A percentile compares a stretch with the other conserved stretches of the same genome.
These are phyloP conservation scores for Delichon dasypus DNA, from an alignment of 2,797 vertebrate genomes.

Conservation along the genomic window DNA sequence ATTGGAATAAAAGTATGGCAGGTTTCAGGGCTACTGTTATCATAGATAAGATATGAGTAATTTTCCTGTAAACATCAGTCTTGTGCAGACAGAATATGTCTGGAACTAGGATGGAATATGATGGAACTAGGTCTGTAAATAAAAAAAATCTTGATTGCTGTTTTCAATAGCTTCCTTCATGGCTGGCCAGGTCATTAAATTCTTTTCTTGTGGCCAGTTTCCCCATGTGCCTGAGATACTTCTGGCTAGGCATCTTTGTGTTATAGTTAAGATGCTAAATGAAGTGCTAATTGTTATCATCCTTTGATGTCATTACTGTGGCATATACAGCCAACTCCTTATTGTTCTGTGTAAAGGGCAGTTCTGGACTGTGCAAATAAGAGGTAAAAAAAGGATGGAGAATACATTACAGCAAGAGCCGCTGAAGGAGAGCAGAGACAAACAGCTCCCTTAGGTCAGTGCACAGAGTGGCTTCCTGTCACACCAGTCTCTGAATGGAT, in stretches of 20 bases:
- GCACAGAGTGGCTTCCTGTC: not conserved
- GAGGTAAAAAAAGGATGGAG: not conserved
- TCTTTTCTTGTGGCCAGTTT: constrained; percentile 44
- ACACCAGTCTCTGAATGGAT: not conserved
- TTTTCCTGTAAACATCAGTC: not conserved
- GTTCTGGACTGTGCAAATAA: not conserved
- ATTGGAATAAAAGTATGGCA: not conserved
- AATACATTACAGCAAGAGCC: not conserved
- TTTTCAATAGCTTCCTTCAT: constrained; percentile 23
- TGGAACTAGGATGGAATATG: too few relatives aligned
- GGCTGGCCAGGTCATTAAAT: constrained; percentile 18
- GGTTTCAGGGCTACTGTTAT: not conserved
- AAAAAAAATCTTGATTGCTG: not conserved
- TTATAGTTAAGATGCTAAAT: constrained; percentile 36
- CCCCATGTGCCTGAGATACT: constrained; percentile 20
- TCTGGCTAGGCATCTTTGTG: constrained; percentile 18
- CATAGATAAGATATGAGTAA: not conserved
- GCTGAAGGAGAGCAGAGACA: not conserved
- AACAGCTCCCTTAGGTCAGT: not conserved
- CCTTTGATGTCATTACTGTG: constrained; percentile 25
- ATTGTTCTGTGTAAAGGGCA: not conserved
- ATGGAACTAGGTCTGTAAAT: not conserved
- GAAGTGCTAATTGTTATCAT: constrained; percentile 55
- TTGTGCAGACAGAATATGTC: not conserved
- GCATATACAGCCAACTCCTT: constrained; percentile 17